These are phyloP conservation scores for Ophioderma brevispina DNA, from an alignment of 35 echinoderm and acorn worm genomes.

Conservation along the genomic window DNA sequence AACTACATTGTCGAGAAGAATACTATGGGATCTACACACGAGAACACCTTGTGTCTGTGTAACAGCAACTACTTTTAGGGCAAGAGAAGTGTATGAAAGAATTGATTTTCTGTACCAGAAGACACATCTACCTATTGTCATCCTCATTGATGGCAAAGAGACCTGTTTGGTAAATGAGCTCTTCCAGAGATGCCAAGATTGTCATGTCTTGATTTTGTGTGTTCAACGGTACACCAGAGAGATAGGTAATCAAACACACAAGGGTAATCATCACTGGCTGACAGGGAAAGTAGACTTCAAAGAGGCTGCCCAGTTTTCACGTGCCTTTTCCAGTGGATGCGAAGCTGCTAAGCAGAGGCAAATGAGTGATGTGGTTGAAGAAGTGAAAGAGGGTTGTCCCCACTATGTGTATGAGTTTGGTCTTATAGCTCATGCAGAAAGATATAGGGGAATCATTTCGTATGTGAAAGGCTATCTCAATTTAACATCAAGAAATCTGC, in stretches of 20 bases:
- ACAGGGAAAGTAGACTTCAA: slow-evolving; percentile 16
- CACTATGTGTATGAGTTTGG: slow-evolving; percentile 62
- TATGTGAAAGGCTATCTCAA: slow-evolving; percentile 37
- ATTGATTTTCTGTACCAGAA: slow-evolving; percentile 9
- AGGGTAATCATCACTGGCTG: background rate
- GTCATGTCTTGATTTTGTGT: slow-evolving; percentile 14
- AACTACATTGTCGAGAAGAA: slow-evolving; percentile 41
- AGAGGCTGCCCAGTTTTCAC: slow-evolving; percentile 16
- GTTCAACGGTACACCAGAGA: slow-evolving; percentile 4
- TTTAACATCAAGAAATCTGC: background rate
- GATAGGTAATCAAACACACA: background rate
- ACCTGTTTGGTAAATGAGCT: background rate
- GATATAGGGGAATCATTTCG: slow-evolving; percentile 16
- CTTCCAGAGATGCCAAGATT: slow-evolving; percentile 20
- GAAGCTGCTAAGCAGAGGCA: background rate
- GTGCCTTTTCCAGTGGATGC: background rate
- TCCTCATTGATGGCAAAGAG: slow-evolving; percentile 42
- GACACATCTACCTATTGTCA: slow-evolving; percentile 30
- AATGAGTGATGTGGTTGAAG: background rate
- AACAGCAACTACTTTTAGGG: background rate
- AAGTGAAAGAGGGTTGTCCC: background rate
- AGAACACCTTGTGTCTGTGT: slow-evolving; percentile 27
- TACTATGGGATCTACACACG: slow-evolving; percentile 43
- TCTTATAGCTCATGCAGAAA: background rate
- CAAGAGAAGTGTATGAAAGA: background rate